Conservation (phyloP, 1,140 invertebrate genomes). For the Bacillus rossius region DNA sequence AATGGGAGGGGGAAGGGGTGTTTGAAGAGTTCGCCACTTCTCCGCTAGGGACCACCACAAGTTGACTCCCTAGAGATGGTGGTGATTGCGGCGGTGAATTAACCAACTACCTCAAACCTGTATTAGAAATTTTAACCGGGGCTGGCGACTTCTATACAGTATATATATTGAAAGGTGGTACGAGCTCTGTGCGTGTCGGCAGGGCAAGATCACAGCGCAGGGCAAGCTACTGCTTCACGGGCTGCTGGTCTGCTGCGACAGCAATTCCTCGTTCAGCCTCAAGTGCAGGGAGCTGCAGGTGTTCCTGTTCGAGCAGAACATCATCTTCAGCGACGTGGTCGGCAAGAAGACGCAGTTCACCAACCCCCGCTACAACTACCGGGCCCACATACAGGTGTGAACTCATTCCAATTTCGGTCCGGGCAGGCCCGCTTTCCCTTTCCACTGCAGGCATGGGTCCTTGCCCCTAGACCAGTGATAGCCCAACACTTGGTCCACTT, state of each 20-base stretch:
- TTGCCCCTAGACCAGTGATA: no score
- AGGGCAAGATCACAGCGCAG: conserved; percentile 97
- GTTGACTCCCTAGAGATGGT: no score
- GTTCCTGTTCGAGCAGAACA: conserved; percentile 97
- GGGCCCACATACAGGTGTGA: conserved; percentile 90
- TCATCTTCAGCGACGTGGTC: conserved; percentile 93
- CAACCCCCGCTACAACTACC: conserved; percentile 93
- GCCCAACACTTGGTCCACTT: neutral
- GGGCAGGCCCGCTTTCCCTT: neutral
- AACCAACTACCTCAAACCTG: no score
- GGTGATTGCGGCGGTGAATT: no score
- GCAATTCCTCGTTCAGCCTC: conserved; percentile 37
- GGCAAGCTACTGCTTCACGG: conserved; percentile 93
- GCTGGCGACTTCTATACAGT: no score
- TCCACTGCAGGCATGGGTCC: neutral
- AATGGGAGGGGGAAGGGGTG: no score
- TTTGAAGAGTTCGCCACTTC: no score
- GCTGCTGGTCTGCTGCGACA: conserved; percentile 74
- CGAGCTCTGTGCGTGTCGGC: no score
- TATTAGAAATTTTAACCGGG: no score
- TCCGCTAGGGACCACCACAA: no score
- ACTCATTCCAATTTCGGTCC: neutral
- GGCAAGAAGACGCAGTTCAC: conserved; percentile 92
- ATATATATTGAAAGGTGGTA: no score
- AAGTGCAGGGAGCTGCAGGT: conserved; percentile 84